Evolutionary conservation across 2,797 vertebrate species (phyloP).

Genomic region (Sparidentex hasta): DNA sequence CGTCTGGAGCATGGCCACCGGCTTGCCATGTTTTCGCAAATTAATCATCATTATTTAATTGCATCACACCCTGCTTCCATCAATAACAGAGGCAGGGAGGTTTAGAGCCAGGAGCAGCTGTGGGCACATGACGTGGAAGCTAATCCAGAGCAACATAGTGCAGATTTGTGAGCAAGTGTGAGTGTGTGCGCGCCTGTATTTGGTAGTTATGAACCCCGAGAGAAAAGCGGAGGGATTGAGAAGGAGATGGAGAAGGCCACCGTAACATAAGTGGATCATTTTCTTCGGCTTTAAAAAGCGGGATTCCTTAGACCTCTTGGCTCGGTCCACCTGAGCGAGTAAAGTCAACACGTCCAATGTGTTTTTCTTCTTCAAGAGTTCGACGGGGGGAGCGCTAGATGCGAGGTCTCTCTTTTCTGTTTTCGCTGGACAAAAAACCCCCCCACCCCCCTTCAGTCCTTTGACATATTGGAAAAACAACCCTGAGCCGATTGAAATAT

Average conservation of each 20-base stretch:
- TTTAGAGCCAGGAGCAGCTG: slow-evolving; percentile 54
- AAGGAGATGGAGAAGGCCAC: slow-evolving; percentile 47
- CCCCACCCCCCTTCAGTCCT: slow-evolving; percentile 9
- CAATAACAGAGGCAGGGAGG: slow-evolving; percentile 45
- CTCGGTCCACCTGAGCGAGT: slow-evolving; percentile 66
- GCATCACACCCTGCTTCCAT: slow-evolving; percentile 53
- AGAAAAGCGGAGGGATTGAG: slow-evolving; percentile 34
- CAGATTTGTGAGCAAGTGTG: slow-evolving; percentile 51
- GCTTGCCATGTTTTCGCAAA: slow-evolving; percentile 37
- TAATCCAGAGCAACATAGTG: slow-evolving; percentile 70
- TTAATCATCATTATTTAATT: slow-evolving; percentile 69
- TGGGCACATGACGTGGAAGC: slow-evolving; percentile 60
- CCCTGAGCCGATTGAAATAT: slow-evolving; percentile 7
- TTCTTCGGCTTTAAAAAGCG: slow-evolving; percentile 69
- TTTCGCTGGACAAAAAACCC: slow-evolving; percentile 27
- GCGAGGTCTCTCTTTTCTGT: slow-evolving; percentile 28
- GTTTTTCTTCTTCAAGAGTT: slow-evolving; percentile 72
- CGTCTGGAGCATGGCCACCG: slow-evolving; percentile 28
- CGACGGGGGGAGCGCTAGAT: slow-evolving; percentile 45
- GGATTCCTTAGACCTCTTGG: slow-evolving; percentile 68
- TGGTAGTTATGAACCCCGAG: slow-evolving; percentile 39
- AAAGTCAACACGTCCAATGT: slow-evolving; percentile 77
- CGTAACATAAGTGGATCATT: slow-evolving; percentile 62
- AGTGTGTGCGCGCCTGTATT: slow-evolving; percentile 11
- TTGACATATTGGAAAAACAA: slow-evolving; percentile 40